Conservation (phyloP, 1,140 invertebrate genomes). For the Halyomorpha halys region DNA sequence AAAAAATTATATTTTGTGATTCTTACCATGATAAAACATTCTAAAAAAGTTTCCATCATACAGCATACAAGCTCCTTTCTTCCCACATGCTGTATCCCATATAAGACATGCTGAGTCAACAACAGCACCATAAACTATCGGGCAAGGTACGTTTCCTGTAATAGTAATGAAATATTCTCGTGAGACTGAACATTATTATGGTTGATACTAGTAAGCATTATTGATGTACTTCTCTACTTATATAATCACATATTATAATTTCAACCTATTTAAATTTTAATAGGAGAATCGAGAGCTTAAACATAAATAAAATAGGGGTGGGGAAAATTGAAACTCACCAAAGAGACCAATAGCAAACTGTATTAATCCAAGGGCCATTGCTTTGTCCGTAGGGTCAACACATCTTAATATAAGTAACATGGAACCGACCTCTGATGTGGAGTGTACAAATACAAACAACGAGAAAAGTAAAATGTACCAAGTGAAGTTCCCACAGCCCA, state of each 20-base stretch:
- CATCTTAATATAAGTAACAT: constrained; percentile 83
- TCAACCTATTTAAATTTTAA: too few relatives aligned
- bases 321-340: constrained; percentile 42
- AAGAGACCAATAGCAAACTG: constrained; percentile 87
- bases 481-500: constrained; percentile 67
- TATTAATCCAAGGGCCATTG: constrained; percentile 86
- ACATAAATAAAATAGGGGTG: too few relatives aligned
- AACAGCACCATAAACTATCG: constrained; percentile 82
- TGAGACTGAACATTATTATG: not conserved
- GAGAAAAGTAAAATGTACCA: constrained; percentile 78
- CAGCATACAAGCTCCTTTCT: constrained; percentile 68
- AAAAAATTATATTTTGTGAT: too few relatives aligned
- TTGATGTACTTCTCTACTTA: too few relatives aligned
- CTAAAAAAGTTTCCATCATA: constrained; percentile 76
- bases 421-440: constrained; percentile 81
- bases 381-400: constrained; percentile 83
- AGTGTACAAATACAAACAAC: constrained; percentile 80
- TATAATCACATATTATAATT: too few relatives aligned
- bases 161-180: not conserved
- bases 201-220: too few relatives aligned
- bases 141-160: constrained; percentile 76
- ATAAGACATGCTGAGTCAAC: constrained; percentile 84
- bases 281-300: too few relatives aligned
- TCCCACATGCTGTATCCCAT: constrained; percentile 71
- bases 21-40: constrained; percentile 72